Evolutionary conservation across 23 tunicate genomes (phyloP).

Genomic region (Botrylloides violaceus): DNA sequence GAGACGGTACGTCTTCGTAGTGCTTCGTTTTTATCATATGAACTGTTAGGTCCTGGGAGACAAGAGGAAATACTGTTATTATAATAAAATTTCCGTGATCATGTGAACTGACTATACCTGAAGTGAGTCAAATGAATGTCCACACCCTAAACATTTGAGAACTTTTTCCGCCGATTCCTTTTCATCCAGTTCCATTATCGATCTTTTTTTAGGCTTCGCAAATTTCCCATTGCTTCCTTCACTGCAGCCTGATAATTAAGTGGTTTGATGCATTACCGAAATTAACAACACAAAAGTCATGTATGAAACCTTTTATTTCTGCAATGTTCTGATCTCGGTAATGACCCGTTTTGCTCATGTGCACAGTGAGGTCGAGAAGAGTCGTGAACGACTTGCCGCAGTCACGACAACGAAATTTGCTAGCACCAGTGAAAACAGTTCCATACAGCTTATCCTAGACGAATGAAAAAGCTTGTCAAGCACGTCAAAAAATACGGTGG

Average conservation of each 20-base stretch:
- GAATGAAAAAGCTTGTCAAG: constrained; percentile 1
- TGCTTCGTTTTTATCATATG: constrained; percentile 97
- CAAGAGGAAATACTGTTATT: background rate
- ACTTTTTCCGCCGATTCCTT: constrained; percentile 58
- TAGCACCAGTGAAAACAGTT: constrained; percentile 89
- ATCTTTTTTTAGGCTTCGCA: constrained; percentile 32
- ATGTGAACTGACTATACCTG: constrained; percentile 67
- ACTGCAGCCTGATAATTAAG: background rate
- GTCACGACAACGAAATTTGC: constrained; percentile 83
- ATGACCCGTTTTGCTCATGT: constrained; percentile 92
- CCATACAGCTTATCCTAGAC: constrained; percentile 79
- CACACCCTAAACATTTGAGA: constrained; percentile 86
- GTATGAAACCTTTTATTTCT: constrained; percentile 15
- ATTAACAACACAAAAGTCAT: background rate
- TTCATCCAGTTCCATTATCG: constrained; percentile 45
- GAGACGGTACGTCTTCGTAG: constrained; percentile 86
- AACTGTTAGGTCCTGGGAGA: constrained; percentile 69
- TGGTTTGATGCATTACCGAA: background rate
- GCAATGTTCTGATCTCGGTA: constrained; percentile 64
- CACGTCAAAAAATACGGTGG: constrained; percentile 7
- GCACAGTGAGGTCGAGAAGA: constrained; percentile 84
- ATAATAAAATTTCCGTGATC: background rate
- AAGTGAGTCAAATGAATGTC: constrained; percentile 75
- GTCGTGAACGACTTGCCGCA: constrained; percentile 79
- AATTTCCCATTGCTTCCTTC: constrained; percentile 8